Evolutionary conservation across 2,113 vertebrate species (phyloP), one percentile per base, ranked within the genome.

Genomic region (Leptodactylus fuscus): DNA sequence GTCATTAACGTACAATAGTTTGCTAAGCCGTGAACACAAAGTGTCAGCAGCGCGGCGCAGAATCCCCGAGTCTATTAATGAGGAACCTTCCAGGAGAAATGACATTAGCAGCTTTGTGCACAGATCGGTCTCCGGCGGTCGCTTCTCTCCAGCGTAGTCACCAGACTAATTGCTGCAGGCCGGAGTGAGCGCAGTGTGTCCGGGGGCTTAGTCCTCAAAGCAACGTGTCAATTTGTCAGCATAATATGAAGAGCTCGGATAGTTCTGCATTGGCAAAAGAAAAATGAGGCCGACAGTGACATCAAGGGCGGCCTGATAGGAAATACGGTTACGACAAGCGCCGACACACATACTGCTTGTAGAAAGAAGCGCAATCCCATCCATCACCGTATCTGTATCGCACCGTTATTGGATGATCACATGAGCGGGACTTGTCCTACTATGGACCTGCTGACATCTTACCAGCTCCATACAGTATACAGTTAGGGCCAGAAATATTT

Each of bases 141-240:
- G 24, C 81, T 71, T 48, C n/a, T 46, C 27, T 67, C 58, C 36
- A n/a, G 67, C 22, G 16, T 48, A 38, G 48, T 22, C 46, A 71
- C 71, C 46, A 70, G 48, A 71, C 62, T 69, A 82, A 82, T 81
- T 81, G 79, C 79, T 49, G 32, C 48, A 55, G 48, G 22, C 32
- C 41, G 34, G 36, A 36, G 20, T 55, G 48, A 51, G 49, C 27
- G 73, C 32, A 49, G 55, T n/a, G 32, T 27, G 49, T 58, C 69
- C 12, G 0, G 10, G 65, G 62, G 38, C 49, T 55, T 11, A 7
- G 5, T 71, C 48, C 32, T 82, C 20, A 22, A 22, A 36, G 65
- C 22, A 10, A 27, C 36, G 48, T 82, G 81, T 71, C 81, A 73
- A 51, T 70, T 67, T 53, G 46, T 82, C 34, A 55, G 81, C 81